Conservation (phyloP, 2,888 invertebrate species). For the Melitaea athalia region DNA sequence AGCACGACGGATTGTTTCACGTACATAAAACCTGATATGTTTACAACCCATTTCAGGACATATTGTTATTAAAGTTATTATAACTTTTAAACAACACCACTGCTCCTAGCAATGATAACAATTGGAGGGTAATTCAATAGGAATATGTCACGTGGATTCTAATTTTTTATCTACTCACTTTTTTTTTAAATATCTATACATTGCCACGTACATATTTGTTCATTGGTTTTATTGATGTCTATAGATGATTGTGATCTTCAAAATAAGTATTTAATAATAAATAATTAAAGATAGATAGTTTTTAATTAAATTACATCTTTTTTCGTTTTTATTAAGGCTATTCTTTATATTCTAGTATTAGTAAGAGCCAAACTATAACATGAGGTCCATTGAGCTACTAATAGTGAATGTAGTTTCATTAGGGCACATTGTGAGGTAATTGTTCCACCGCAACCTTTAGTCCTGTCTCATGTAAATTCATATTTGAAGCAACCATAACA, state of each 20-base stretch:
- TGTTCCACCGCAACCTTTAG: slow-evolving; percentile 50
- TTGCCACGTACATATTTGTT: no score
- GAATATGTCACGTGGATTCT: no score
- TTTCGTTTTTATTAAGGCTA: no score
- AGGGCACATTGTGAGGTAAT: slow-evolving; percentile 57
- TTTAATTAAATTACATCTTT: not conserved
- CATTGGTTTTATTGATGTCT: no score
- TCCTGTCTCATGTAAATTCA: slow-evolving; percentile 62
- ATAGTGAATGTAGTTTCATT: slow-evolving; percentile 51
- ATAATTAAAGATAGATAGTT: not conserved
- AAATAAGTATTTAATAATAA: no score
- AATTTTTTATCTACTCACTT: no score
- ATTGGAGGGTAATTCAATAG: no score
- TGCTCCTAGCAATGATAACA: no score
- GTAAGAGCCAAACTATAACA: not conserved
- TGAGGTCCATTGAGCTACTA: not conserved
- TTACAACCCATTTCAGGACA: not conserved
- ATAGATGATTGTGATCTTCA: no score
- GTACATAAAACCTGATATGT: slow-evolving; percentile 35
- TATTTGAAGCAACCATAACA: slow-evolving; percentile 7
- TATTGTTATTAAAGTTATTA: not conserved
- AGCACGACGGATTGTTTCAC: slow-evolving; percentile 59
- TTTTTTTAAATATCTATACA: no score
- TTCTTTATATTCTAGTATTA: not conserved
- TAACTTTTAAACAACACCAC: not conserved